phyloP scores from a whole-genome alignment of 53 echinoderm and acorn worm genomes.

The Hippasteria phrygiana region DNA sequence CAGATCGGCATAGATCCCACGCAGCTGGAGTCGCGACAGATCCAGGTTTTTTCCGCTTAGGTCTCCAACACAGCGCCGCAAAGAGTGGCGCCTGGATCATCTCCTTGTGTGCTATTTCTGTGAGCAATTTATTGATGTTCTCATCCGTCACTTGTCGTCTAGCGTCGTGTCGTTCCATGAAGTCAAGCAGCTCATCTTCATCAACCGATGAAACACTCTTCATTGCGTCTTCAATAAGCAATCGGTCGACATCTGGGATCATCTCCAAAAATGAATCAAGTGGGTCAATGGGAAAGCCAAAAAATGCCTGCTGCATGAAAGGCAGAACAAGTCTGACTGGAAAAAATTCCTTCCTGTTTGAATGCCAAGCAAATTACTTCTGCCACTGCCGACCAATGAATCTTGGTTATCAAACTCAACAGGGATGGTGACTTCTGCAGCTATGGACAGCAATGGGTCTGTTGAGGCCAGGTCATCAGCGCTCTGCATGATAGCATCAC shows the following conservation, averaged over 20 bases:
- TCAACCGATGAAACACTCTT: background rate
- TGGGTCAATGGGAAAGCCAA: background rate
- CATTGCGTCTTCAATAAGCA: background rate
- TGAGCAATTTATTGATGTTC: background rate
- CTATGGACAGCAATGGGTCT: no score
- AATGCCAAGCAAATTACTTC: constrained; percentile 11
- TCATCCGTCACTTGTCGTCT: background rate
- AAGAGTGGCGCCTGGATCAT: constrained; percentile 21
- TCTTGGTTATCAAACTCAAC: no score
- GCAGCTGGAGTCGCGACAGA: background rate
- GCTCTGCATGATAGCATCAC: no score
- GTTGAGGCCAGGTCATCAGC: no score
- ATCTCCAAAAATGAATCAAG: constrained; percentile 6
- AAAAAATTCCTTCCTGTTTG: constrained; percentile 7
- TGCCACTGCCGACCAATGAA: no score
- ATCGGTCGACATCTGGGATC: background rate
- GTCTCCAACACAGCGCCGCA: background rate
- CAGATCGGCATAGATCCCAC: background rate
- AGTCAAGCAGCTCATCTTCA: constrained; percentile 7
- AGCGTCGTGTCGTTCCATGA: background rate
- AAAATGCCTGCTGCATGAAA: constrained; percentile 15
- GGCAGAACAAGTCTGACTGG: constrained; percentile 1
- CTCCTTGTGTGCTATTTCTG: constrained; percentile 33
- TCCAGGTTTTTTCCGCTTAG: background rate
- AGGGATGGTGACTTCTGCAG: no score